phyloP scores from a whole-genome alignment of 2,113 vertebrate species.

The Xyliphius kryptos region DNA sequence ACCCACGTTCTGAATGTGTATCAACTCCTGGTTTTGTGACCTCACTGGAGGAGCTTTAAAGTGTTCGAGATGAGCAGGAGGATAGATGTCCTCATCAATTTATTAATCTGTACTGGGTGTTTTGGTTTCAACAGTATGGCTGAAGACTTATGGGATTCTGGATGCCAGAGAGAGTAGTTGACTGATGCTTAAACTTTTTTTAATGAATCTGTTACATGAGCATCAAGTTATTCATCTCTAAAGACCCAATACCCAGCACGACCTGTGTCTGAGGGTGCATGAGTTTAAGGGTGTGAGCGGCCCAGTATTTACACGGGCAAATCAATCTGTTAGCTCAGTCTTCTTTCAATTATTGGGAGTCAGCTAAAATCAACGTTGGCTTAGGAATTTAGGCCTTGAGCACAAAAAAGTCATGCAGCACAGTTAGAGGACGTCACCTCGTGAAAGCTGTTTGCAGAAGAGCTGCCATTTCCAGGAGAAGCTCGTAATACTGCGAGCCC shows the following conservation, averaged over 20 bases:
- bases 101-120: conserved; percentile 51
- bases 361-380: conserved; percentile 30
- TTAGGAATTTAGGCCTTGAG: conserved; percentile 24
- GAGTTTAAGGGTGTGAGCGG: background rate
- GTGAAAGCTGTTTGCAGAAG: background rate
- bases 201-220: background rate
- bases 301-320: conserved; percentile 2
- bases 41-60: conserved; percentile 72
- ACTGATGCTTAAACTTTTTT: background rate
- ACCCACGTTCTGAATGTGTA: background rate
- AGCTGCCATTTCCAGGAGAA: background rate
- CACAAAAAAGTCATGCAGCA: background rate
- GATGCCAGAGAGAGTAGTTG: conserved; percentile 2
- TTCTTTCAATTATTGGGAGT: conserved; percentile 14
- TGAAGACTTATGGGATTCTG: conserved; percentile 15
- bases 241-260: too few species aligned
- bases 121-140: conserved; percentile 49
- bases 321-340: conserved; percentile 15
- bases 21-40: conserved; percentile 61
- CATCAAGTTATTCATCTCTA: background rate
- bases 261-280: too few species aligned
- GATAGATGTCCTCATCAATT: conserved; percentile 64
- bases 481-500: background rate
- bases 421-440: background rate
- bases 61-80: conserved; percentile 61